Conservation (phyloP, 2,888 invertebrate species). For the Neocrepidodera transversa region DNA sequence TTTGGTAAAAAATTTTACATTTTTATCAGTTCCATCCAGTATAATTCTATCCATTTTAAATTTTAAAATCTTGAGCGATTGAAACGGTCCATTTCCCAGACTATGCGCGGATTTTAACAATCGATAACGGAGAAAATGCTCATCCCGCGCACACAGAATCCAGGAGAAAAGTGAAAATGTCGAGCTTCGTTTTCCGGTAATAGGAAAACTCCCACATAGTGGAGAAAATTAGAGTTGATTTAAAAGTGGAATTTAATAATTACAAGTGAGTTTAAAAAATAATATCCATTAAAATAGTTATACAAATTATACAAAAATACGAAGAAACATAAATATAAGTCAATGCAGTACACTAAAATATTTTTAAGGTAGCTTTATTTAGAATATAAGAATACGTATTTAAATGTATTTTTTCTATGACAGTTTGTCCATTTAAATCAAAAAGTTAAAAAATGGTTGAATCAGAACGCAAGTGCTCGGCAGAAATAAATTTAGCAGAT, state of each 20-base stretch:
- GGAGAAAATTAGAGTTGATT: background rate
- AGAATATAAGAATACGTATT: no score
- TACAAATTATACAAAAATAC: no score
- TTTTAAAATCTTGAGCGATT: no score
- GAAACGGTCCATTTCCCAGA: conserved; percentile 12
- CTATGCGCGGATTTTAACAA: conserved; percentile 33
- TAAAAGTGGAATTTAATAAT: background rate
- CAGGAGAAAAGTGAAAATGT: conserved; percentile 8
- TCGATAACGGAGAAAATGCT: conserved; percentile 32
- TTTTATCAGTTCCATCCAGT: no score
- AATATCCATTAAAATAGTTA: background rate
- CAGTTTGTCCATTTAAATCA: background rate
- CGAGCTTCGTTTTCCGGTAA: background rate
- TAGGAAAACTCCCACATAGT: background rate
- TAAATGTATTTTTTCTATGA: background rate
- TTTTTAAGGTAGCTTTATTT: no score
- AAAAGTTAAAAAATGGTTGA: conserved; percentile 59
- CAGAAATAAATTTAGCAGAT: conserved; percentile 73
- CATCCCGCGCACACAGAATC: conserved; percentile 35
- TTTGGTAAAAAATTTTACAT: no score
- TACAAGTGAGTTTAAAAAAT: background rate
- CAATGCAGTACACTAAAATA: background rate
- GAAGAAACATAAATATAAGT: background rate
- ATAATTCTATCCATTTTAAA: no score
- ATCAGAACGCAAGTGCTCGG: conserved; percentile 43